phyloP scores from a whole-genome alignment of 2,888 invertebrate genomes.

The Gari tellinella region DNA sequence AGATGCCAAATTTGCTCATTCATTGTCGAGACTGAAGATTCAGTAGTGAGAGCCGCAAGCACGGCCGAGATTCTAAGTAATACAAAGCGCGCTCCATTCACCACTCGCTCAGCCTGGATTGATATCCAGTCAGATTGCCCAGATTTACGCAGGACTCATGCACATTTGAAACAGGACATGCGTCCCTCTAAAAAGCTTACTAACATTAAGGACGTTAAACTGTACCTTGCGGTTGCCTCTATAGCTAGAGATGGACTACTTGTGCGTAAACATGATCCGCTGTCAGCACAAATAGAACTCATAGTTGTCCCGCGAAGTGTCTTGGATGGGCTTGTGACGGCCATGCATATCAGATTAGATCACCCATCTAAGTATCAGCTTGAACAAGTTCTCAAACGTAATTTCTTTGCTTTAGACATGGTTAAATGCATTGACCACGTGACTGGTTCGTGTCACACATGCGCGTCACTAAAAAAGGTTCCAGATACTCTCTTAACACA shows the following conservation, averaged over 20 bases:
- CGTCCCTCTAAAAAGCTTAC: conserved; percentile 64
- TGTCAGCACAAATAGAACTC: conserved; percentile 29
- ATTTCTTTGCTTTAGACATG: conserved; percentile 61
- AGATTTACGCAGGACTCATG: conserved; percentile 58
- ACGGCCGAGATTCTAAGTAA: conserved; percentile 33
- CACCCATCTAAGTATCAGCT: conserved; percentile 58
- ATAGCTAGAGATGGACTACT: conserved; percentile 61
- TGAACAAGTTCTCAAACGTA: conserved; percentile 41
- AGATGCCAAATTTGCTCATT: conserved; percentile 57
- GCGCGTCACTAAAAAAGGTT: conserved; percentile 52
- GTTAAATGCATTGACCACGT: conserved; percentile 35
- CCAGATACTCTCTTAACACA: conserved; percentile 49
- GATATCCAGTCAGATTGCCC: conserved; percentile 57
- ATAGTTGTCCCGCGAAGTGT: conserved; percentile 58
- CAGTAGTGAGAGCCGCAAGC: conserved; percentile 43
- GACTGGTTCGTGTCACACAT: conserved; percentile 50
- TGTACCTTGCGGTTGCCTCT: conserved; percentile 49
- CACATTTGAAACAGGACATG: conserved; percentile 64
- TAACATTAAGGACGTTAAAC: conserved; percentile 60
- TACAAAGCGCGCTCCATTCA: conserved; percentile 40
- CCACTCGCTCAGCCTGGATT: conserved; percentile 53
- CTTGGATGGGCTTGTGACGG: conserved; percentile 58
- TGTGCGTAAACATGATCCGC: conserved; percentile 33
- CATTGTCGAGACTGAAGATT: conserved; percentile 45
- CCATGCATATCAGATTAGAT: conserved; percentile 52